Evolutionary conservation across 2,888 invertebrate genomes (phyloP).

Genomic region (Cetonia aurata): DNA sequence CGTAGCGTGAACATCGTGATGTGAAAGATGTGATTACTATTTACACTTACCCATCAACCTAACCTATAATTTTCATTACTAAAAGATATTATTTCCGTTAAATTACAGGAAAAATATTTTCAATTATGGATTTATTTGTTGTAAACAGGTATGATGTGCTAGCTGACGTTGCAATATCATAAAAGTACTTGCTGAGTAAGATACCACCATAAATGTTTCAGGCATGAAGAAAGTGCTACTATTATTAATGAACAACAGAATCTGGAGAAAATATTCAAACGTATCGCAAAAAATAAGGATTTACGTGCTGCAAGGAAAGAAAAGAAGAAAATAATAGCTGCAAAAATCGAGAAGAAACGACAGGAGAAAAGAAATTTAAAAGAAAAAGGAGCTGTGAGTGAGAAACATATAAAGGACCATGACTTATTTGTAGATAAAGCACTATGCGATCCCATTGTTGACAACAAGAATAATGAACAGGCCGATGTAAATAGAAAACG

Average conservation of each 20-base stretch:
- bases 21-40: too few species aligned
- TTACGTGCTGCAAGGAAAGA: conserved; percentile 57
- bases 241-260: conserved; percentile 70
- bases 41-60: too few species aligned
- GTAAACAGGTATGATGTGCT: conserved; percentile 73
- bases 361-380: conserved; percentile 47
- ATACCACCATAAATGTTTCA: conserved; percentile 52
- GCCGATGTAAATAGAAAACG: conserved; percentile 51
- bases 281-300: conserved; percentile 72
- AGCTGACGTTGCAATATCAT: conserved; percentile 39
- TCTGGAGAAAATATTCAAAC: conserved; percentile 71
- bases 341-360: conserved; percentile 52
- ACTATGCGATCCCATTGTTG: conserved; percentile 50
- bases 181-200: background rate
- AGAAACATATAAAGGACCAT: background rate
- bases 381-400: conserved; percentile 24
- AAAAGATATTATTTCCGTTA: conserved; percentile 8
- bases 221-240: conserved; percentile 67
- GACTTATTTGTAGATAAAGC: conserved; percentile 7
- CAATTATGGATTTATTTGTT: conserved; percentile 77
- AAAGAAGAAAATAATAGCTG: conserved; percentile 57
- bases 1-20: too few species aligned
- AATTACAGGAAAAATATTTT: background rate
- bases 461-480: conserved; percentile 48
- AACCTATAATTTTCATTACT: too few species aligned